Evolutionary conservation across 2,888 invertebrate species (phyloP), one percentile per base, ranked within the genome.

Genomic region (Stramonita haemastoma): DNA sequence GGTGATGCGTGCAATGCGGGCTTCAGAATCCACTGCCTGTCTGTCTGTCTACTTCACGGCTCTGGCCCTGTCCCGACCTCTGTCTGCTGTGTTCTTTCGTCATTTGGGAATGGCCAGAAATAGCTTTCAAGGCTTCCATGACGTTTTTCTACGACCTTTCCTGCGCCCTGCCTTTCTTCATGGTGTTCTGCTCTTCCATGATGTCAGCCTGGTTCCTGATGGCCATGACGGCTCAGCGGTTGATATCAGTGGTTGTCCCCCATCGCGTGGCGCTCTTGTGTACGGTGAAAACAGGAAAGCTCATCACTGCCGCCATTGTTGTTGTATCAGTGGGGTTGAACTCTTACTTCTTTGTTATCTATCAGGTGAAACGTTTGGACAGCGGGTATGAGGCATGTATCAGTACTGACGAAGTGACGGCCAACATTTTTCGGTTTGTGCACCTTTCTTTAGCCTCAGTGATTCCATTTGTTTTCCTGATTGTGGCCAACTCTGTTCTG

Each of bases 191-290:
- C n/a, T 57, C 85, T 29, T 29, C 56, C 0, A 60, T 85, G 81
- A 81, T 57, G 56, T 87, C 89, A 22, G 86, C 87, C 22, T 89
- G 89, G 89, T 36, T 87, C 34, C 34, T 89, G 11, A 81, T 89
- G 15, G 66, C 81, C 0, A 57, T 89, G 83, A 89, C 89, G 11
- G 46, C 34, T 46, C 81, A 89, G 56, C 60, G 89, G 26, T 46
- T 70, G 56, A 29, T 46, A 26, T 87, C 87, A n/a, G 46, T 87
- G n/a, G 70, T 87, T 19, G n/a, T 46, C 8, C 87, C 87, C 13
- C 87, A 87, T 26, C 56, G 46, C 34, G 77, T 87, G n/a, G 56
- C 22, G 32, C 46, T 77, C 34, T 32, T 70, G 32, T 87, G 87
- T n/a, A 87, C 87, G 13, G 29, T 29, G 15, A 73, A 73, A 34